Evolutionary conservation across 1,140 invertebrate species (phyloP).

Genomic region (Cydia fagiglandana): DNA sequence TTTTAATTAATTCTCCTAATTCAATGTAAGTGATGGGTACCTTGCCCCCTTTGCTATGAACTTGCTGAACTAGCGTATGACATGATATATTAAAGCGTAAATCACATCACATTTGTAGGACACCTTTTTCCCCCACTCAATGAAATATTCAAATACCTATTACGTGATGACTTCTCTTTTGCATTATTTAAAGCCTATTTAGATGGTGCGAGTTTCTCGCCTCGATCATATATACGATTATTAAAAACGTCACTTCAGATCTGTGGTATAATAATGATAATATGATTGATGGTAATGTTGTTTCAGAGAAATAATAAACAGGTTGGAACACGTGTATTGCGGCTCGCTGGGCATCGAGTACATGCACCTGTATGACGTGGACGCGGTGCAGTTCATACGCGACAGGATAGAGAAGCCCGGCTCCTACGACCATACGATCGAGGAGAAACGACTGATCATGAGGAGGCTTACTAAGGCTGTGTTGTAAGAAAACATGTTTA

Average conservation of each 20-base stretch:
- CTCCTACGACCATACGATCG: slow-evolving; percentile 81
- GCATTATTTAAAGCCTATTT: too few relatives aligned
- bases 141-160: too few relatives aligned
- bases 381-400: slow-evolving; percentile 89
- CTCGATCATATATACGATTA: too few relatives aligned
- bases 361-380: slow-evolving; percentile 90
- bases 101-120: too few relatives aligned
- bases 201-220: too few relatives aligned
- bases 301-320: slow-evolving; percentile 86
- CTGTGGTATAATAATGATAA: too few relatives aligned
- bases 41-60: background rate
- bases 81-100: too few relatives aligned
- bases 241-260: too few relatives aligned
- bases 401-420: slow-evolving; percentile 89
- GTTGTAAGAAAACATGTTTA: slow-evolving; percentile 50
- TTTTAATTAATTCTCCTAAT: background rate
- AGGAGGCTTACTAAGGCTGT: slow-evolving; percentile 86
- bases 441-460: slow-evolving; percentile 87
- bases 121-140: too few relatives aligned
- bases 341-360: slow-evolving; percentile 90
- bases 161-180: too few relatives aligned
- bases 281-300: background rate
- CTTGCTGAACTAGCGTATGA: too few relatives aligned
- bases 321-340: slow-evolving; percentile 87
- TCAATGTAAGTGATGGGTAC: background rate